phyloP scores from a whole-genome alignment of 2,797 vertebrate genomes.

The Staurois parvus region DNA sequence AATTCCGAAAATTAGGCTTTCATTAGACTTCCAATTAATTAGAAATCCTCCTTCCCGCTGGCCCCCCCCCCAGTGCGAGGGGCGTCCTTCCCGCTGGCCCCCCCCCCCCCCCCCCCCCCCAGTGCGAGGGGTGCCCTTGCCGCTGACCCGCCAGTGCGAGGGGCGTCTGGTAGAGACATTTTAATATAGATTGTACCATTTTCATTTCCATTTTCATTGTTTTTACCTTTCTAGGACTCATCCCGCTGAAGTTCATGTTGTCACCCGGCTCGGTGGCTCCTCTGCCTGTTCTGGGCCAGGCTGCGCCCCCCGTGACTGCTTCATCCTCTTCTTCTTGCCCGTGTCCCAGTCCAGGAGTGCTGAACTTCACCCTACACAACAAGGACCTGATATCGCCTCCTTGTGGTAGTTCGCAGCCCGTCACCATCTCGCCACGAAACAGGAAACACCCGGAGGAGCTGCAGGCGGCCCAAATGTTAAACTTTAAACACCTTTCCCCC shows the following conservation, averaged over 20 bases:
- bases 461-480: slow-evolving; percentile 76
- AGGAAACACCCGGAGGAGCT: slow-evolving; percentile 63
- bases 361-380: slow-evolving; percentile 93
- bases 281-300: slow-evolving; percentile 68
- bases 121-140: too few relatives aligned
- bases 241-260: slow-evolving; percentile 78
- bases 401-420: slow-evolving; percentile 63
- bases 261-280: slow-evolving; percentile 66
- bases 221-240: slow-evolving; percentile 71
- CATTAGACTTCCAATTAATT: too few relatives aligned
- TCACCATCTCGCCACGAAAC: slow-evolving; percentile 68
- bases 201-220: too few relatives aligned
- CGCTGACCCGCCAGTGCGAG: too few relatives aligned
- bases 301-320: slow-evolving; percentile 65
- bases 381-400: slow-evolving; percentile 83
- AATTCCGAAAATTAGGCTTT: too few relatives aligned
- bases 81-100: too few relatives aligned
- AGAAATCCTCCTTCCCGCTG: too few relatives aligned
- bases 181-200: too few relatives aligned
- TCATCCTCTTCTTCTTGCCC: slow-evolving; percentile 70
- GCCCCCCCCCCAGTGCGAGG: too few relatives aligned
- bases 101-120: too few relatives aligned
- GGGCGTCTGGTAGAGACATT: too few relatives aligned
- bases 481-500: slow-evolving; percentile 76
- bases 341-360: slow-evolving; percentile 85